Percentiles rank a stretch among this genome's conserved stretches.
These are phyloP conservation scores for Novumbra hubbsi DNA, from an alignment of 2,797 vertebrate species.

Conservation along the genomic window DNA sequence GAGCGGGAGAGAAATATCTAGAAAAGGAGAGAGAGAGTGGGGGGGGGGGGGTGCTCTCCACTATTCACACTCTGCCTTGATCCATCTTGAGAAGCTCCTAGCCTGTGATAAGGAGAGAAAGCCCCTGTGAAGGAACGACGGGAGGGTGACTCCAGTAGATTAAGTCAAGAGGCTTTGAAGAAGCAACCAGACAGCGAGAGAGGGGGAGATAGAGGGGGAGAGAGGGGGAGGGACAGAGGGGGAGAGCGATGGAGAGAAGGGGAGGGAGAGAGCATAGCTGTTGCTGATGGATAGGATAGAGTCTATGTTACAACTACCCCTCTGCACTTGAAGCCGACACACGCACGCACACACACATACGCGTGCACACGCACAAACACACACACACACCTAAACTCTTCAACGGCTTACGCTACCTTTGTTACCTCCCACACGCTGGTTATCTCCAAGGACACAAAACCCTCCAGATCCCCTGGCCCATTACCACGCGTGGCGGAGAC, in stretches of 20 bases:
- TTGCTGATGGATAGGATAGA: constrained; percentile 47
- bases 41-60: constrained; percentile 3
- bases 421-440: constrained; percentile 77
- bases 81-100: background rate
- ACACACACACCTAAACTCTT: constrained; percentile 8
- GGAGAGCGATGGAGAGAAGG: background rate
- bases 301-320: constrained; percentile 39
- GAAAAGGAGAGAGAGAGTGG: constrained; percentile 4
- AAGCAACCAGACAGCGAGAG: background rate
- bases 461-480: constrained; percentile 73
- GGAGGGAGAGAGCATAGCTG: background rate
- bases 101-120: constrained; percentile 3
- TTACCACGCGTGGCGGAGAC: constrained; percentile 74
- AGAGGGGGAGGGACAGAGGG: background rate
- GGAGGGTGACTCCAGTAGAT: constrained; percentile 63
- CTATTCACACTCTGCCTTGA: background rate
- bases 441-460: constrained; percentile 78
- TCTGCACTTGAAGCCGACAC: constrained; percentile 51
- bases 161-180: constrained; percentile 41
- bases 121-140: constrained; percentile 9
- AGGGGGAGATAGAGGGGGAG: too few species aligned
- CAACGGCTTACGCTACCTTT: constrained; percentile 71
- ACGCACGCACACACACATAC: constrained; percentile 10
- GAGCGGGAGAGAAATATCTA: background rate
- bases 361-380: background rate